Conservation (phyloP, 2,113 vertebrate species). For the Romanogobio albipinnatus region DNA sequence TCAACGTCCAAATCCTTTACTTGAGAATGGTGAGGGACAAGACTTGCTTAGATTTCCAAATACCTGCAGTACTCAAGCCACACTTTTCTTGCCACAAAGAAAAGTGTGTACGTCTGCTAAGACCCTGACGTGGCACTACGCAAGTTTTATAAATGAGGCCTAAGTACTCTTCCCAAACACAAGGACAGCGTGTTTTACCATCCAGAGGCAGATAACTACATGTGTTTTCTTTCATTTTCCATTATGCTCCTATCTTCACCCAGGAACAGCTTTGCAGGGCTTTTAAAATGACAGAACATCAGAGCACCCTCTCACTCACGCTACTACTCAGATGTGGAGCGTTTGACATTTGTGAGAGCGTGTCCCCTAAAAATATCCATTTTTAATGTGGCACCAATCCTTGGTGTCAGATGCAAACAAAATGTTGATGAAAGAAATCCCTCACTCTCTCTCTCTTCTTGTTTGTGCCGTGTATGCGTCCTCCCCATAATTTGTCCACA, state of each 20-base stretch:
- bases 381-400: slow-evolving; percentile 58
- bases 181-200: slow-evolving; percentile 50
- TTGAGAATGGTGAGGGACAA: too few relatives aligned
- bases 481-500: slow-evolving; percentile 68
- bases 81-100: too few relatives aligned
- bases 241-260: slow-evolving; percentile 59
- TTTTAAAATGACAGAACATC: slow-evolving; percentile 51
- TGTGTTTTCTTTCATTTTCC: slow-evolving; percentile 68
- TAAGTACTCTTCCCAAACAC: neutral
- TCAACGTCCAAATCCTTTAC: too few relatives aligned
- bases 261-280: slow-evolving; percentile 55
- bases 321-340: neutral
- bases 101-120: too few relatives aligned
- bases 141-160: too few relatives aligned
- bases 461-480: slow-evolving; percentile 53
- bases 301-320: slow-evolving; percentile 25
- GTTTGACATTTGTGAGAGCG: slow-evolving; percentile 46
- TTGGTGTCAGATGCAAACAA: slow-evolving; percentile 62
- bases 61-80: too few relatives aligned
- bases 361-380: slow-evolving; percentile 69
- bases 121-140: too few relatives aligned
- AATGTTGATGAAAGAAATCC: slow-evolving; percentile 55
- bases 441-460: slow-evolving; percentile 29
- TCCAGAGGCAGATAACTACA: slow-evolving; percentile 48
- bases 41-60: too few relatives aligned